Conservation (phyloP, 2,888 invertebrate species). For the Drosophila barbarae region DNA sequence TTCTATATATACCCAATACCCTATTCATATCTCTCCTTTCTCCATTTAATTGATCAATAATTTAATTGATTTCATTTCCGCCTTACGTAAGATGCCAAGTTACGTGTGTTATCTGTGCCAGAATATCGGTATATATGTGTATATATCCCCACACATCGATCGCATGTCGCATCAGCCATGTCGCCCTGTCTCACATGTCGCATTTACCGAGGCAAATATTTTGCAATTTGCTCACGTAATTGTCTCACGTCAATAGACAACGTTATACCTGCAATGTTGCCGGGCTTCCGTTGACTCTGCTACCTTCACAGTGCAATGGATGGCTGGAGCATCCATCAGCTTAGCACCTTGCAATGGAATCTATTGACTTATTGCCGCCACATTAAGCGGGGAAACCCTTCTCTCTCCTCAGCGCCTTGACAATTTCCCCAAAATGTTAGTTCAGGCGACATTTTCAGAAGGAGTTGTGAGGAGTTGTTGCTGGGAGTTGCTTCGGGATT, state of each 20-base stretch:
- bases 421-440: constrained; percentile 71
- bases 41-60: background rate
- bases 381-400: constrained; percentile 48
- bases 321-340: constrained; percentile 29
- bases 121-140: background rate
- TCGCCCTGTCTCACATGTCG: constrained; percentile 20
- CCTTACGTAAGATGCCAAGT: background rate
- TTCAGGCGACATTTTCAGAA: constrained; percentile 51
- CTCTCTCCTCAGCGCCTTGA: constrained; percentile 47
- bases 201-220: constrained; percentile 36
- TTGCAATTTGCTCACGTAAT: constrained; percentile 48
- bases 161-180: constrained; percentile 7
- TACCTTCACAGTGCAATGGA: background rate
- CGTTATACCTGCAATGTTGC: constrained; percentile 31
- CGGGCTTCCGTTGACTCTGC: constrained; percentile 3
- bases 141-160: background rate
- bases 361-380: constrained; percentile 71
- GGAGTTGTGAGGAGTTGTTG: background rate
- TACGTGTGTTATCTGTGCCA: background rate
- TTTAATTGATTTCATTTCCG: background rate
- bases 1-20: background rate
- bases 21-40: too few relatives aligned
- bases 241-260: constrained; percentile 46
- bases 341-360: constrained; percentile 52
- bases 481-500: background rate